These are phyloP conservation scores for Nematolebias whitei DNA, from an alignment of 2,113 vertebrate species.

Conservation along the genomic window DNA sequence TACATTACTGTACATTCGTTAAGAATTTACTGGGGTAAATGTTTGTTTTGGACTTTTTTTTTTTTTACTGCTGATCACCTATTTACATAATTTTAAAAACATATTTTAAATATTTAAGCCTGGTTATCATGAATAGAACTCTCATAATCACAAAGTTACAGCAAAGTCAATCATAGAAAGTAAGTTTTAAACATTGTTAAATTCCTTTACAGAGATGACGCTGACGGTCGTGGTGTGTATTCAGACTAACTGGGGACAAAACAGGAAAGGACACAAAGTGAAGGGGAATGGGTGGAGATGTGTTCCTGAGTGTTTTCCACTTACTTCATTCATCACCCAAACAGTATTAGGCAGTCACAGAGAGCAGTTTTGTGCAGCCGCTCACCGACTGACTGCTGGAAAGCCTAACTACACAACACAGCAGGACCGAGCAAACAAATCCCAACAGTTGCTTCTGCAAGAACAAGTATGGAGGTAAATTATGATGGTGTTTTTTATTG, in stretches of 20 bases:
- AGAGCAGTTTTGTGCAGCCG: slow-evolving; percentile 16
- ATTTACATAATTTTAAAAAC: neutral
- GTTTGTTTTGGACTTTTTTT: no score
- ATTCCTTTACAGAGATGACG: slow-evolving; percentile 3
- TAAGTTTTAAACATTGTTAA: neutral
- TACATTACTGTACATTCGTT: no score
- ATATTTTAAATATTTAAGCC: neutral
- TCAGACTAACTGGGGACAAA: slow-evolving; percentile 55
- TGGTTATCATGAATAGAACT: neutral
- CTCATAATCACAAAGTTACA: no score
- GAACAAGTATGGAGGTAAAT: slow-evolving; percentile 71
- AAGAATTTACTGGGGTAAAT: no score
- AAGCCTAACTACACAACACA: slow-evolving; percentile 43
- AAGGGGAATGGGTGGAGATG: slow-evolving; percentile 73
- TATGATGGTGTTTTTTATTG: slow-evolving; percentile 2
- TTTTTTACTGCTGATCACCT: neutral
- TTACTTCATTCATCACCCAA: slow-evolving; percentile 67
- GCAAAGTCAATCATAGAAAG: no score
- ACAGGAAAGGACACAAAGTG: slow-evolving; percentile 74
- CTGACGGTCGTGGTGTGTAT: slow-evolving; percentile 7
- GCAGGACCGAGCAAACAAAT: slow-evolving; percentile 17
- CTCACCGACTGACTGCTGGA: slow-evolving; percentile 36
- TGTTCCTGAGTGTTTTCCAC: slow-evolving; percentile 63
- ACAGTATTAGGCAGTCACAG: slow-evolving; percentile 33
- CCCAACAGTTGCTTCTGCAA: slow-evolving; percentile 24